Percentiles rank a stretch among this genome's conserved stretches.
These are phyloP conservation scores for Heterochromis multidens DNA, from an alignment of 2,113 vertebrate genomes.

Conservation along the genomic window DNA sequence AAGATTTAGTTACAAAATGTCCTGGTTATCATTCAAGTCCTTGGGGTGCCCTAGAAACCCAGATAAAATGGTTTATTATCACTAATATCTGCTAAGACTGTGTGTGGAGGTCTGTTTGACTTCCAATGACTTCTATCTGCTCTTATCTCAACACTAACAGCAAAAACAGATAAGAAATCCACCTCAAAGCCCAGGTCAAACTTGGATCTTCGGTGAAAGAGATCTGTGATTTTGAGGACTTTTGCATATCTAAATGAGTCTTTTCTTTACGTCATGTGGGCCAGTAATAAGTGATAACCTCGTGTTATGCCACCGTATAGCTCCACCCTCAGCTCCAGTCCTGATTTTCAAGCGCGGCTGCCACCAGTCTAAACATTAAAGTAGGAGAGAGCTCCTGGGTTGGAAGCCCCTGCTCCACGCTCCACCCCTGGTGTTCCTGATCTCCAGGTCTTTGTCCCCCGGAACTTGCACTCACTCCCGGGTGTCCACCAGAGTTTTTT, in stretches of 20 bases:
- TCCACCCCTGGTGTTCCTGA: slow-evolving; percentile 74
- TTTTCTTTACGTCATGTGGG: neutral
- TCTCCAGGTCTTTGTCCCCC: slow-evolving; percentile 77
- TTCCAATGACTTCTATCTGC: slow-evolving; percentile 20
- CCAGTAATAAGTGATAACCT: neutral
- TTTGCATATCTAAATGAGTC: neutral
- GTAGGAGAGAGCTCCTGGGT: neutral
- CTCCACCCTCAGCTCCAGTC: slow-evolving; percentile 51
- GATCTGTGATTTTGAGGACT: neutral
- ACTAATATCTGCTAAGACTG: slow-evolving; percentile 6
- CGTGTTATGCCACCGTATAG: neutral
- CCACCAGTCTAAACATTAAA: neutral
- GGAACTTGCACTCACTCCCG: slow-evolving; percentile 65
- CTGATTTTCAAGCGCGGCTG: slow-evolving; percentile 40
- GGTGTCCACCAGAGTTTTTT: slow-evolving; percentile 52
- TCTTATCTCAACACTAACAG: slow-evolving; percentile 24
- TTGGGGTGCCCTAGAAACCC: neutral
- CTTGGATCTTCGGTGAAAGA: neutral
- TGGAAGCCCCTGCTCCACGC: slow-evolving; percentile 52
- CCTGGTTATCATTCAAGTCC: neutral
- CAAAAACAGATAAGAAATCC: slow-evolving; percentile 17
- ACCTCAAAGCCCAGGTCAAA: slow-evolving; percentile 3
- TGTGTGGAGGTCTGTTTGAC: neutral
- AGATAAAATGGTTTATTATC: neutral
- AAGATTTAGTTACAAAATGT: neutral